Evolutionary conservation across 2,888 invertebrate genomes (phyloP).

Genomic region (Chrysina gloriosa): DNA sequence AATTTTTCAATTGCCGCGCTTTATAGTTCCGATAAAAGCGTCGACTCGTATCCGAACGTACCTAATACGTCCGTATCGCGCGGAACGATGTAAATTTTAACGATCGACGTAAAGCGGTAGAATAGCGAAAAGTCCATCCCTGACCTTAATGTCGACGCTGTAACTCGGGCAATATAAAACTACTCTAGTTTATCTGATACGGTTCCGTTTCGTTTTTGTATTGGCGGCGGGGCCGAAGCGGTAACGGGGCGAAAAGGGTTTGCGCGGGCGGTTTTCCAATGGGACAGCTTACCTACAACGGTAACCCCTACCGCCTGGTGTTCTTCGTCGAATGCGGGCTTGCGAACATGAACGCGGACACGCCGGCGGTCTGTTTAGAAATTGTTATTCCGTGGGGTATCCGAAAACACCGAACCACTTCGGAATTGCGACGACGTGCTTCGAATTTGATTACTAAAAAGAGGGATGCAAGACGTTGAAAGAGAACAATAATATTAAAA

Average conservation of each 20-base stretch:
- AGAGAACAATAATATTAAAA: too few relatives aligned
- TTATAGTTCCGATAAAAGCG: conserved; percentile 28
- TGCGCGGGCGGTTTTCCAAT: neutral
- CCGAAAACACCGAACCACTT: conserved; percentile 36
- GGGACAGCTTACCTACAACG: neutral
- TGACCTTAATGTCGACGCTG: conserved; percentile 3
- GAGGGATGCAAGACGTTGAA: too few relatives aligned
- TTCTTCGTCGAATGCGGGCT: neutral
- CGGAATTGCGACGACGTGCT: conserved; percentile 24
- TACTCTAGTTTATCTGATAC: conserved; percentile 11
- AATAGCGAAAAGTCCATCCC: conserved; percentile 1
- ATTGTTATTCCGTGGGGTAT: conserved; percentile 34
- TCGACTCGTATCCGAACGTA: neutral
- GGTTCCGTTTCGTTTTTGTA: neutral
- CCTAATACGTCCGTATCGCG: neutral
- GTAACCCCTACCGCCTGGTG: neutral
- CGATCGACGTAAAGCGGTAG: neutral
- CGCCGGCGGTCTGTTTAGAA: conserved; percentile 13
- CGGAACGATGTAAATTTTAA: neutral
- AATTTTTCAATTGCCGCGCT: conserved; percentile 20
- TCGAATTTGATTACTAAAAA: conserved; percentile 30
- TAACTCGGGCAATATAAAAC: conserved; percentile 11
- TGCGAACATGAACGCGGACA: neutral
- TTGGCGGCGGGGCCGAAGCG: neutral
- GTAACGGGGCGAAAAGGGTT: neutral